Base-by-base conservation (phyloP, 2,113 vertebrate genomes). In the Pterocles burchelli region DNA sequence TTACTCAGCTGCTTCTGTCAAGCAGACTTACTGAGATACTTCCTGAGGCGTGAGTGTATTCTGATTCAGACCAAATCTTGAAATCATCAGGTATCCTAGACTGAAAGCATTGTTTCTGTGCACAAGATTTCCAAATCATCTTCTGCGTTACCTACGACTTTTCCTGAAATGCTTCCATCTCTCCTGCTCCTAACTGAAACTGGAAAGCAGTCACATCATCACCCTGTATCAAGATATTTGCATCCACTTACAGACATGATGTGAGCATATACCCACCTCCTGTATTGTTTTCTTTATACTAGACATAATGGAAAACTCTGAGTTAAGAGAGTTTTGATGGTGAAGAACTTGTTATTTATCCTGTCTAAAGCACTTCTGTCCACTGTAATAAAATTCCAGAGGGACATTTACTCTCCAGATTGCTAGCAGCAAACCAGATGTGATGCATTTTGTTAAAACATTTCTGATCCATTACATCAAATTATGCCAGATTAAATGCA, bases 391-490 rank as follows among this genome's bases (percentile, higher is more conserved):
- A 16, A 89, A 17, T 66, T 66, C 68, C 43, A 90, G 46, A 74
- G 61, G 52, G 82, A 90, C 31, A 54, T 33, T 63, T 45, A 36
- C 21, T 81, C 55, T 88, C 59, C 65, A 72, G 63, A 88, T 52
- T 75, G 63, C 63, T 41, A 74, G 67, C 26, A 91, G 62, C 52
- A 80, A 94, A 79, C 58, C 81, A 80, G 59, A 80, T 57, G 29
- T 63, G 51, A 48, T 91, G 9, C 83, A 86, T 93, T 89, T 67
- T 84, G 19, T 80, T 95, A 80, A 26, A 92, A 75, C 26, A 80
- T 76, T 94, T 86, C 67, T 86, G 52, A 91, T 82, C 26, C 43
- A 89, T 89, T 91, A 76, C 34, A 89, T 55, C 54, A 84, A 93
- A 91, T 91, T 73, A 68, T 34, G 49, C n/a, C 45, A 91, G 54